A percentile compares a stretch with the other conserved stretches of the same genome.
Conservation (phyloP, 2,113 vertebrate species). For the Pomatostomus ruficeps region DNA sequence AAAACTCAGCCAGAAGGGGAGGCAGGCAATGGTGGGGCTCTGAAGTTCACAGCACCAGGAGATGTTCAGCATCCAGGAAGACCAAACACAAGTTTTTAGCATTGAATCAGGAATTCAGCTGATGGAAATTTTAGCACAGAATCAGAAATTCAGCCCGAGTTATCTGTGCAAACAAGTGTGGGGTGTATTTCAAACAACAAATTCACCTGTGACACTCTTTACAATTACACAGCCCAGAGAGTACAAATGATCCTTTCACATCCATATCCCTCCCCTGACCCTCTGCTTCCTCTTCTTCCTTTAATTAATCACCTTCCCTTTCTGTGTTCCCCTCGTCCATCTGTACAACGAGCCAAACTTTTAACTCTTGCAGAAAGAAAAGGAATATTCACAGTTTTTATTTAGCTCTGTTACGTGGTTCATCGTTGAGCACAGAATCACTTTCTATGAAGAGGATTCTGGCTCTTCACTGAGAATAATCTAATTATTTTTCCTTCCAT, state of each 20-base stretch:
- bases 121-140: too few species aligned
- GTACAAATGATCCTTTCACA: neutral
- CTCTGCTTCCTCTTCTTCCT: neutral
- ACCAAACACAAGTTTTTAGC: neutral
- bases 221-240: neutral
- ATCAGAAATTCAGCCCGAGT: neutral
- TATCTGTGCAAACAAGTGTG: neutral
- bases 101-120: neutral
- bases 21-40: neutral
- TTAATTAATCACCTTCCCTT: neutral
- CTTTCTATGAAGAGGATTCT: neutral
- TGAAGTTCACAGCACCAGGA: neutral
- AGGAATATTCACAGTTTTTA: neutral
- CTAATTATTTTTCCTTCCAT: neutral
- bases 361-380: neutral
- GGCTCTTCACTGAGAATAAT: neutral
- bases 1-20: neutral
- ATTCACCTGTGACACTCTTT: neutral
- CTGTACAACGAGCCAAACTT: neutral
- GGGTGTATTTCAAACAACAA: neutral
- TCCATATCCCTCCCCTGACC: neutral
- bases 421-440: neutral
- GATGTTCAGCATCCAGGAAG: neutral
- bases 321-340: too few species aligned
- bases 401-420: neutral